Evolutionary conservation across 2,113 vertebrate genomes (phyloP).

Genomic region (Ploceus nigricollis): DNA sequence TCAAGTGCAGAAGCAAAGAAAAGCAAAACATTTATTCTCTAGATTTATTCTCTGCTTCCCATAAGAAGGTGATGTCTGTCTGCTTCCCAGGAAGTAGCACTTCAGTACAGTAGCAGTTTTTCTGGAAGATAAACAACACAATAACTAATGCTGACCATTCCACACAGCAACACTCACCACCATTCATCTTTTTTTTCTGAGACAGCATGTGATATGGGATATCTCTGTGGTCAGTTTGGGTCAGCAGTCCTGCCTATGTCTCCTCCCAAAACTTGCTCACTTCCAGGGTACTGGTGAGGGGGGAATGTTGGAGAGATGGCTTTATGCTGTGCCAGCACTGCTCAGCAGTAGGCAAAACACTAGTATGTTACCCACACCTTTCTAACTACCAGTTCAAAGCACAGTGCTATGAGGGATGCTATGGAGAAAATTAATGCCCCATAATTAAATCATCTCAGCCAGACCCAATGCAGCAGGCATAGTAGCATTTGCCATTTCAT

Average conservation of each 20-base stretch:
- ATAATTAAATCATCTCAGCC: neutral
- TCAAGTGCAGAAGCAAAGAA: neutral
- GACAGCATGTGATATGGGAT: too few species aligned
- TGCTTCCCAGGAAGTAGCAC: neutral
- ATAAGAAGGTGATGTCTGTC: neutral
- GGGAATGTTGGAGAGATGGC: neutral
- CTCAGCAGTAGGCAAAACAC: neutral
- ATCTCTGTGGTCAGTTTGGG: neutral
- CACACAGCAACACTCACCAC: neutral
- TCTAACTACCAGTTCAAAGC: neutral
- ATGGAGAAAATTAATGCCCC: neutral
- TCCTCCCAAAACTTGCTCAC: neutral
- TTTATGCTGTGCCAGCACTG: neutral
- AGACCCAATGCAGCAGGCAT: neutral
- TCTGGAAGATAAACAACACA: neutral
- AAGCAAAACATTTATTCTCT: neutral
- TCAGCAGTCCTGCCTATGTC: neutral
- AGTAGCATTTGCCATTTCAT: neutral
- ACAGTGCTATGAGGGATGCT: accelerated
- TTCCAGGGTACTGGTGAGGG: neutral
- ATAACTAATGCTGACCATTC: neutral
- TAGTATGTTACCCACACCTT: neutral
- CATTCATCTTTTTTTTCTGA: neutral
- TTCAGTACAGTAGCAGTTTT: neutral
- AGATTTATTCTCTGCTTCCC: neutral